Conservation (phyloP, 2,113 vertebrate species). For the Cyprinodon tularosa region DNA sequence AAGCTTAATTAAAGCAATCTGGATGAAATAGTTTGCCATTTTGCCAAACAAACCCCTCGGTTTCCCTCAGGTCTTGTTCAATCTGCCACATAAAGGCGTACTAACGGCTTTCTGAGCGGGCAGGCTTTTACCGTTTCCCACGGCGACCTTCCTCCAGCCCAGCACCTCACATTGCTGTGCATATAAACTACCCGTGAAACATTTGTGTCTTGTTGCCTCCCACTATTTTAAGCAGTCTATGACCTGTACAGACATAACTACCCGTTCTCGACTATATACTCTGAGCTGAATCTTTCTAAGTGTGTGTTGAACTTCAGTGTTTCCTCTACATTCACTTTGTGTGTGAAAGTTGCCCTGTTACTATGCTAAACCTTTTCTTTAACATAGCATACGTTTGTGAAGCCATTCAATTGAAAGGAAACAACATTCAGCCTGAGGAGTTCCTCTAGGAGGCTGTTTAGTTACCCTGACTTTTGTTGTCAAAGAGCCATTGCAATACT, state of each 20-base stretch:
- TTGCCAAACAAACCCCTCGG: background rate
- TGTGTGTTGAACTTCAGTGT: conserved; percentile 76
- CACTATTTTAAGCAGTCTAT: conserved; percentile 71
- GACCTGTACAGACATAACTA: conserved; percentile 76
- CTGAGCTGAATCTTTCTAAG: conserved; percentile 77
- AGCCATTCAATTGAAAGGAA: conserved; percentile 2
- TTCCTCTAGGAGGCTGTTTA: conserved; percentile 30
- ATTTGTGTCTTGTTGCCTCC: conserved; percentile 72
- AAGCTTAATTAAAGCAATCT: background rate
- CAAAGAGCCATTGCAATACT: conserved; percentile 58
- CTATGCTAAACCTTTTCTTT: background rate
- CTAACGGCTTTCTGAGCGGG: conserved; percentile 29
- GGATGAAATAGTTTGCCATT: background rate
- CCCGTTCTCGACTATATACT: conserved; percentile 75
- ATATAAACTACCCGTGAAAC: conserved; percentile 70
- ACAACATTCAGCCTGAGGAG: background rate
- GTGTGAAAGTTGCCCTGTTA: conserved; percentile 28
- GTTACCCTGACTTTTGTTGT: conserved; percentile 38
- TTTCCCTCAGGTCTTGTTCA: conserved; percentile 1
- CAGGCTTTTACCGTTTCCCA: conserved; percentile 35
- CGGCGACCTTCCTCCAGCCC: conserved; percentile 53
- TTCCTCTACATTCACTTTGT: conserved; percentile 68
- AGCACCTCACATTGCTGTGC: conserved; percentile 67
- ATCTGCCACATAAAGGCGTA: conserved; percentile 19
- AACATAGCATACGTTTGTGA: conserved; percentile 43